These are phyloP conservation scores for Cistogaster globosa DNA, from an alignment of 2,888 invertebrate species.

Conservation along the genomic window DNA sequence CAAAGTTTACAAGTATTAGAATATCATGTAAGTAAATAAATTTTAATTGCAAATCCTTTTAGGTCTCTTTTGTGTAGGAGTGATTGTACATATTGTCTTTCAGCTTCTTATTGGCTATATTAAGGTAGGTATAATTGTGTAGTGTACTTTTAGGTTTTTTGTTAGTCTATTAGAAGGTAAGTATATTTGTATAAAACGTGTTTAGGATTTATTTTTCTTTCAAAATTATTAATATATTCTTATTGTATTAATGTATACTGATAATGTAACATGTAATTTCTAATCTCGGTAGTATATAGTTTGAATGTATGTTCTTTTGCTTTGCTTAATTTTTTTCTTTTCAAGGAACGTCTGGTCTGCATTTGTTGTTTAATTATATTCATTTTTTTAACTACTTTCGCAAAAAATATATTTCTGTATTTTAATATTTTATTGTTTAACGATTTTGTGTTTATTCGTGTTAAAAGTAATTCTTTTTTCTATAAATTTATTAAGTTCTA, in stretches of 20 bases:
- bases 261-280: conserved; percentile 43
- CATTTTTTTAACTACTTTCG: conserved; percentile 22
- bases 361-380: conserved; percentile 27
- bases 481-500: conserved; percentile 42
- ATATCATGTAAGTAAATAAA: too few relatives aligned
- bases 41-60: too few relatives aligned
- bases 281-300: conserved; percentile 62
- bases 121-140: too few relatives aligned
- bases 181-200: too few relatives aligned
- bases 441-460: conserved; percentile 27
- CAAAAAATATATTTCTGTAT: conserved; percentile 30
- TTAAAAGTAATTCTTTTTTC: conserved; percentile 58
- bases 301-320: conserved; percentile 42
- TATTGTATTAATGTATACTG: conserved; percentile 16
- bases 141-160: too few relatives aligned
- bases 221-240: too few relatives aligned
- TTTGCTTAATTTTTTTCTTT: conserved; percentile 30
- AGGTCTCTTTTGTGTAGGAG: too few relatives aligned
- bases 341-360: conserved; percentile 68
- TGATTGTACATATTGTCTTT: too few relatives aligned
- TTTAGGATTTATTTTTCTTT: too few relatives aligned
- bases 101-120: too few relatives aligned
- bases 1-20: too few relatives aligned
- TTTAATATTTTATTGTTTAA: conserved; percentile 46
- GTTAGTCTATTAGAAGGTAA: too few relatives aligned